phyloP scores from a whole-genome alignment of 1,140 invertebrate genomes.

The Drosophila malerkotliana region DNA sequence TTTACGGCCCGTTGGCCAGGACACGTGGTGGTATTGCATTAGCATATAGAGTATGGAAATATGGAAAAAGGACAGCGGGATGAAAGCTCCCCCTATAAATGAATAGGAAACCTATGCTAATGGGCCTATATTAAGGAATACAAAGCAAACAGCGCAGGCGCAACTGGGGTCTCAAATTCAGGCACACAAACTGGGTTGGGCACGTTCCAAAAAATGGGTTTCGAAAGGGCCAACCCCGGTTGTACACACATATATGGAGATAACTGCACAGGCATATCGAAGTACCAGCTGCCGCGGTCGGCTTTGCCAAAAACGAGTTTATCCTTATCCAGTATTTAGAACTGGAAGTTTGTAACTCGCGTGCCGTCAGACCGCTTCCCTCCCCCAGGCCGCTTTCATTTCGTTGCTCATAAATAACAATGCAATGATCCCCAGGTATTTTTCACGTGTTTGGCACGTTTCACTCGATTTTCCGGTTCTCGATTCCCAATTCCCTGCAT shows the following conservation, averaged over 20 bases:
- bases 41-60: slow-evolving; percentile 35
- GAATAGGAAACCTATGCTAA: slow-evolving; percentile 10
- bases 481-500: slow-evolving; percentile 37
- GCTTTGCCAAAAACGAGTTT: slow-evolving; percentile 74
- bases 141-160: slow-evolving; percentile 59
- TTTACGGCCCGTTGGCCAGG: slow-evolving; percentile 69
- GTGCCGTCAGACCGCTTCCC: slow-evolving; percentile 44
- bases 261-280: slow-evolving; percentile 23
- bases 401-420: slow-evolving; percentile 80
- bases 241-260: slow-evolving; percentile 16
- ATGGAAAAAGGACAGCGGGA: slow-evolving; percentile 8
- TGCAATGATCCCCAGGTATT: slow-evolving; percentile 91
- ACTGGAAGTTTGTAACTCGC: slow-evolving; percentile 35
- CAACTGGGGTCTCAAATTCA: slow-evolving; percentile 25
- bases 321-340: slow-evolving; percentile 55
- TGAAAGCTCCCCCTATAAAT: slow-evolving; percentile 53
- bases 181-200: slow-evolving; percentile 40
- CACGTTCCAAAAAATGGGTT: slow-evolving; percentile 46
- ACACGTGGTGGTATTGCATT: slow-evolving; percentile 54
- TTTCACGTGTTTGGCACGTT: slow-evolving; percentile 93
- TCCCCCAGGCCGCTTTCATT: slow-evolving; percentile 46
- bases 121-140: slow-evolving; percentile 22
- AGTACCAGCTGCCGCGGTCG: slow-evolving; percentile 52
- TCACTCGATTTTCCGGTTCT: slow-evolving; percentile 91
- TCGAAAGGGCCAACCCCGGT: slow-evolving; percentile 39